A percentile compares a stretch with the other conserved stretches of the same genome.
These are phyloP conservation scores for Hofmannophila pseudospretella DNA, from an alignment of 2,888 invertebrate species.

Conservation along the genomic window DNA sequence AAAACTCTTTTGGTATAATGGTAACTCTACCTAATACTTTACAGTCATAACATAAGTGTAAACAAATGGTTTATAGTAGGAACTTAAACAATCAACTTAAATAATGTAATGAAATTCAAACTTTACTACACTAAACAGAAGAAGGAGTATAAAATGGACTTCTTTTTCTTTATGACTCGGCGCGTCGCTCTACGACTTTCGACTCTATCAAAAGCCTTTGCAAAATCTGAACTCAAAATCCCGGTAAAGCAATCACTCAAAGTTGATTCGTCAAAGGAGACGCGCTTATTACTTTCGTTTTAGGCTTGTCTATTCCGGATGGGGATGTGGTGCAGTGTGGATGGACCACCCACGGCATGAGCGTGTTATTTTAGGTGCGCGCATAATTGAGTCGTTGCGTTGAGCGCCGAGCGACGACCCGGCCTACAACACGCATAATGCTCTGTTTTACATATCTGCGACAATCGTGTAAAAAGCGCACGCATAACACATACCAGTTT, in stretches of 20 bases:
- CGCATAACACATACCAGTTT: too few species aligned
- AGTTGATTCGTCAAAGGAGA: conserved; percentile 33
- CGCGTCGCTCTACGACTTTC: too few species aligned
- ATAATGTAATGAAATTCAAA: too few species aligned
- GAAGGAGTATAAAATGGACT: too few species aligned
- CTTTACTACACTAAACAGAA: too few species aligned
- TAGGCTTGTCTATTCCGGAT: conserved; percentile 59
- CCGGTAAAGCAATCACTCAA: conserved; percentile 33
- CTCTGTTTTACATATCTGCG: conserved; percentile 51
- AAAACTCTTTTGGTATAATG: too few species aligned
- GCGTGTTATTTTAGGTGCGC: conserved; percentile 68
- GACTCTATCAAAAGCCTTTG: not conserved
- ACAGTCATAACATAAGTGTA: too few species aligned
- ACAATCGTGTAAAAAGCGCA: conserved; percentile 10
- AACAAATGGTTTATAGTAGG: too few species aligned
- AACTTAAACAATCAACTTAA: too few species aligned
- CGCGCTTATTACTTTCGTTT: conserved; percentile 45
- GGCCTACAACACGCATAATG: conserved; percentile 53
- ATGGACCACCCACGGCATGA: conserved; percentile 51
- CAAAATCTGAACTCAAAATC: conserved; percentile 16
- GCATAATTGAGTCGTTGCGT: conserved; percentile 71
- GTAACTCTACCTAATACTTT: too few species aligned
- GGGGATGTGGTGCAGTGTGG: too few species aligned
- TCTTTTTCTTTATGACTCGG: too few species aligned
- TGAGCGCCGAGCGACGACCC: conserved; percentile 48